phyloP scores from a whole-genome alignment of 2,113 vertebrate species.

The Ranitomeya variabilis region DNA sequence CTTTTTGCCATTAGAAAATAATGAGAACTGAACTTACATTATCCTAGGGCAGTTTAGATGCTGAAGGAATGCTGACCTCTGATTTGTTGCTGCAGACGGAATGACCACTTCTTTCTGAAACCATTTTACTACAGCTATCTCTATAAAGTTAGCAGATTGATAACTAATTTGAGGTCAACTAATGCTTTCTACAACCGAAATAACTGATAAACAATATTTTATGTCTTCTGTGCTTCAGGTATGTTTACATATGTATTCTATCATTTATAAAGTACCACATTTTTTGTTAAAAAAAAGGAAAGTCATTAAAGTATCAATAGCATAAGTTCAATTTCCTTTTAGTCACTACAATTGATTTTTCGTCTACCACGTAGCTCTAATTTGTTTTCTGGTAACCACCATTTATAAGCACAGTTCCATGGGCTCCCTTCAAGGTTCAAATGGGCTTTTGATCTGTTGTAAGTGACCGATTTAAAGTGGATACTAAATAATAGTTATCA shows the following conservation, averaged over 20 bases:
- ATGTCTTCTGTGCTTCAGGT: not conserved
- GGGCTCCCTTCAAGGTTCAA: not conserved
- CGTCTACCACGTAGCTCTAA: not conserved
- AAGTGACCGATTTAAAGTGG: conserved; percentile 20
- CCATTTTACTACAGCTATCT: not conserved
- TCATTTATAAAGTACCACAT: not conserved
- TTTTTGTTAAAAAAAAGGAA: not conserved
- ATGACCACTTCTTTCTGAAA: no score
- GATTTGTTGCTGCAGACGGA: not conserved
- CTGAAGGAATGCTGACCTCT: no score
- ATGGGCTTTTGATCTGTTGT: not conserved
- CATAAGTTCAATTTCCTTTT: not conserved
- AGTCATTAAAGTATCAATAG: not conserved
- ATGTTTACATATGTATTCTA: not conserved
- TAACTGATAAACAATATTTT: not conserved
- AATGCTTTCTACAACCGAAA: not conserved
- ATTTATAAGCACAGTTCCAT: not conserved
- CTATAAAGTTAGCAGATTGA: not conserved
- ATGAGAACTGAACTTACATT: no score
- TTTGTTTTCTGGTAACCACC: not conserved
- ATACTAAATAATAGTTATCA: not conserved
- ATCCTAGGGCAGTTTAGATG: no score
- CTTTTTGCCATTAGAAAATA: no score
- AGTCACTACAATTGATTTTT: not conserved
- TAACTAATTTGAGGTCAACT: not conserved